A percentile compares a stretch with the other conserved stretches of the same genome.
Conservation (phyloP, 2,113 vertebrate species). For the Aegypius monachus region DNA sequence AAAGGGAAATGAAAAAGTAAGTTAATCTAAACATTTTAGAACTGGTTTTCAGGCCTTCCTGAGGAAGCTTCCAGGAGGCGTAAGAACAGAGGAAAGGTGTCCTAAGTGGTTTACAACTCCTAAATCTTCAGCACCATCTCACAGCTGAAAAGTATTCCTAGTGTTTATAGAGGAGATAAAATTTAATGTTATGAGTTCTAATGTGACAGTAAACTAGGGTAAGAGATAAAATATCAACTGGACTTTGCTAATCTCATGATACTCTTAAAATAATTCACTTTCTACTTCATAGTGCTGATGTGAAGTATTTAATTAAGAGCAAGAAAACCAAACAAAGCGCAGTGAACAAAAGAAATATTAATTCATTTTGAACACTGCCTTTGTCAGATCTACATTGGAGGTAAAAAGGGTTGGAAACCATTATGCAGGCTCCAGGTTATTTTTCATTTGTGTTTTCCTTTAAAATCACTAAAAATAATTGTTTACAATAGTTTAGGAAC, state of each 20-base stretch:
- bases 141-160: not conserved
- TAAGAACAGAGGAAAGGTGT: not conserved
- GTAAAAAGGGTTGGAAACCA: not conserved
- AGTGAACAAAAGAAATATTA: not conserved
- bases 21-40: not conserved
- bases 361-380: not conserved
- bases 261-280: not conserved
- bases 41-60: not conserved
- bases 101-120: not conserved
- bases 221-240: not conserved
- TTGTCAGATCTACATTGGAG: not conserved
- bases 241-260: not conserved
- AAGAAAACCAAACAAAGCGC: not conserved
- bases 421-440: not conserved
- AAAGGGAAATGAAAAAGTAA: not conserved
- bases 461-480: not conserved
- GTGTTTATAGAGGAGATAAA: not conserved
- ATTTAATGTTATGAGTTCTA: not conserved
- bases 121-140: not conserved
- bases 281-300: not conserved
- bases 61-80: not conserved
- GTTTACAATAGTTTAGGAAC: not conserved
- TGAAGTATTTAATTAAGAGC: not conserved
- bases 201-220: not conserved
- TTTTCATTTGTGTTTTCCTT: not conserved